Base-by-base conservation (phyloP, 1,140 invertebrate species). In the Solenopsis invicta region DNA sequence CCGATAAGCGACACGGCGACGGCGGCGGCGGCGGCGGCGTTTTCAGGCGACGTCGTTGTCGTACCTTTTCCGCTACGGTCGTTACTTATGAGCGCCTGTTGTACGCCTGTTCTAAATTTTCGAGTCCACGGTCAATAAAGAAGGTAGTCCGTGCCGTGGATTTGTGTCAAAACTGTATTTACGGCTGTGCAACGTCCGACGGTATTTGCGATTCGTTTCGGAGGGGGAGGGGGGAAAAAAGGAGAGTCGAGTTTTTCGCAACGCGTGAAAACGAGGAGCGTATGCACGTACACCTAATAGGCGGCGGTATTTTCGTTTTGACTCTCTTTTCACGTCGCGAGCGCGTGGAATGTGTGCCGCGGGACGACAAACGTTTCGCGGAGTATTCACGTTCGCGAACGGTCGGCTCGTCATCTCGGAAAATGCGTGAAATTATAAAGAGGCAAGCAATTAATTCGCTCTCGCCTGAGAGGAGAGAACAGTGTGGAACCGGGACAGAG, bases 1-100 rank as follows among this genome's bases (percentile, higher is more conserved):
- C 80, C 69, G 80, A 84, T 84, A 84, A 75, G 80, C 80, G 69
- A 84, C 56, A 84, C 80, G 37, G 54, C 18, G n/a, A n/a, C n/a
- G n/a, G n/a, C n/a, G n/a, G 29, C 29, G 29, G 29, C 29, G 29
- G 29, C 29, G 29, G 29, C 29, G 29, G 29, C 29, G 29, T 74
- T 82, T 74, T 45, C 69, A 37, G 54, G 29, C 80, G 54, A 48
- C 41, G 41, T 16, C 67, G 41, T n/a, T n/a, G n/a, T n/a, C n/a
- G n/a, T n/a, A n/a, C n/a, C n/a, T n/a, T n/a, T n/a, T n/a, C n/a
- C n/a, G n/a, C n/a, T n/a, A n/a, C n/a, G 37, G 52, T 9, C 54
- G 21, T 81, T 81, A 45, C 78, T 72, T 56, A 82, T 21, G 37
- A n/a, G n/a, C n/a, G 37, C 29, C 2, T 41, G 34, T n/a, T n/a